Base-by-base conservation (phyloP, 2,797 vertebrate genomes). In the Tauraco hartlaubi region DNA sequence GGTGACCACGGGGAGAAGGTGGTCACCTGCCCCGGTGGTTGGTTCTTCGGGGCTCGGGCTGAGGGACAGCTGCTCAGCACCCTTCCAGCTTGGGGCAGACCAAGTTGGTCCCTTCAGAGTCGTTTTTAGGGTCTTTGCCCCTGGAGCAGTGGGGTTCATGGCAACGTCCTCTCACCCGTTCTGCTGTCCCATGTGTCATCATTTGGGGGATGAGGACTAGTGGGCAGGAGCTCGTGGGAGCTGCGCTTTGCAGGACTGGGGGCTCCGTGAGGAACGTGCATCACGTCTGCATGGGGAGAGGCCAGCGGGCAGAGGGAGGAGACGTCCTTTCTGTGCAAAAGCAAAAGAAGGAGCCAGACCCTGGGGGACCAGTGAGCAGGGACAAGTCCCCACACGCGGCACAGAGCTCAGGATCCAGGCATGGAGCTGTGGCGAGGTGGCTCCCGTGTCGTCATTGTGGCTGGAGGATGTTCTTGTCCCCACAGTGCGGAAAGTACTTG, bases 191-290 rank as follows among this genome's bases (percentile, higher is more conserved):
- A 4, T 4, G 20, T 83, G 39, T 61, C 64, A 33, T 54, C 0
- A 0, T 69, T 66, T 55, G 19, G 15, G 17, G 35, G 35, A 22
- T 72, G 43, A 55, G 39, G 44, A 64, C 5, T 23, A 6, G 31
- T 3, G 46, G 49, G 17, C 66, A 91, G 85, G 56, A 88, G 49
- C 54, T 83, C 16, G 4, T 43, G 52, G 82, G 62, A 88, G 41
- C 33, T 33, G 66, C 41, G 12, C 20, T 56, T 58, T 68, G 43
- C 63, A 67, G 84, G 59, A 31, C 1, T 0, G 0, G 48, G n/a
- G 19, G 17, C 29, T 61, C 46, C 1, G 3, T 49, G 48, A 63
- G 59, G 66, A 88, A 20, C 2, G 0, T 58, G 82, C 15, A 22
- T 64, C 19, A 6, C 0, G 0, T 55, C 59, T 79, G 48, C 46